Evolutionary conservation across 2,113 vertebrate genomes (phyloP), one percentile per base, ranked within the genome.

Genomic region (Anolis carolinensis): DNA sequence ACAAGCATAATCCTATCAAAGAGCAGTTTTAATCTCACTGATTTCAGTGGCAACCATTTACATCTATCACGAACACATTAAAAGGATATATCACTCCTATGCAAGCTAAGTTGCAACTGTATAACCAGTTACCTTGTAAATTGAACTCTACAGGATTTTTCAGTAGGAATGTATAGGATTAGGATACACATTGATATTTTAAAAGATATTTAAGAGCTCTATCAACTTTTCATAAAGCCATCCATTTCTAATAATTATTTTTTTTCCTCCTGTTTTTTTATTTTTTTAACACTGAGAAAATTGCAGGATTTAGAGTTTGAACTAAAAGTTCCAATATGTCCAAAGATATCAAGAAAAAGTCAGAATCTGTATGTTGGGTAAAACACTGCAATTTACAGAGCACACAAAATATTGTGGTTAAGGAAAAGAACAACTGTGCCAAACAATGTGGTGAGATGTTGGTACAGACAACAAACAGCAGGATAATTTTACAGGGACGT

Each of bases 321-420:
- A 59, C 13, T 2, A 68, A 67, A 23, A 36, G 73, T 84, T 91
- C 65, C 55, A 82, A 63, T 81, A 79, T 87, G 13, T 0, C 78
- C 63, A 91, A 88, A 85, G 16, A 52, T 88, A 89, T 71, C 81
- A 62, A 86, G 87, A 18, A 86, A 84, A 86, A 86, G 91, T 36
- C 68, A 70, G 55, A 59, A 59, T 59, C 55, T 86, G 7, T 76
- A 85, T 50, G 82, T 62, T 91, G 77, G 90, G 74, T 91, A 84
- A 36, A 89, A 78, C 86, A 92, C 85, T 65, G 0, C 2, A 90
- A 86, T 89, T 85, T 85, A 82, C 83, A 86, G 83, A 23, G 9
- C 52, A 92, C 83, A 87, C 70, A 90, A 90, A 94, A 93, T 87
- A 92, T 0, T 93, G 90, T 85, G 83, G 87, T 93, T 90, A 92